These are phyloP conservation scores for Tetragnatha versicolor DNA, from an alignment of 1,140 invertebrate genomes.

Conservation along the genomic window DNA sequence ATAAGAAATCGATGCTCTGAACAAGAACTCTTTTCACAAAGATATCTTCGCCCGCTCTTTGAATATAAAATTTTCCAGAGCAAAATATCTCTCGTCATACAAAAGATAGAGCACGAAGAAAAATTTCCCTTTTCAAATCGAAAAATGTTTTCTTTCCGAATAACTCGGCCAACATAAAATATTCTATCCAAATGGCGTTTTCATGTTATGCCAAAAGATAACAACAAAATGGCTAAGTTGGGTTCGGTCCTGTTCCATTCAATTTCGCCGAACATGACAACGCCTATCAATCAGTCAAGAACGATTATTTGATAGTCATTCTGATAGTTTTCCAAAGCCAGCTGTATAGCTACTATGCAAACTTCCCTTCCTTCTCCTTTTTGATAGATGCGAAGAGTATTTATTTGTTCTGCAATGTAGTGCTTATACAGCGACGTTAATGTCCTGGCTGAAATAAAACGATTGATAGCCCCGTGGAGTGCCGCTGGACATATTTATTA, in stretches of 20 bases:
- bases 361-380: background rate
- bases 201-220: slow-evolving; percentile 43
- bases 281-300: slow-evolving; percentile 38
- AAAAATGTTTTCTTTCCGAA: slow-evolving; percentile 27
- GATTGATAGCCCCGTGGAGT: slow-evolving; percentile 1
- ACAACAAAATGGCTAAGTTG: slow-evolving; percentile 46
- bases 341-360: slow-evolving; percentile 19
- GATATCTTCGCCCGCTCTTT: too few relatives aligned
- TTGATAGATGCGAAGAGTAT: slow-evolving; percentile 5
- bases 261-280: slow-evolving; percentile 39
- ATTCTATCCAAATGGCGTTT: slow-evolving; percentile 43
- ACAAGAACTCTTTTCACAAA: too few relatives aligned
- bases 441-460: background rate
- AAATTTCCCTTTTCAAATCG: slow-evolving; percentile 16
- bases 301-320: slow-evolving; percentile 46
- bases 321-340: slow-evolving; percentile 29
- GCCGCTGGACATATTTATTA: background rate
- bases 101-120: slow-evolving; percentile 3
- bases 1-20: too few relatives aligned
- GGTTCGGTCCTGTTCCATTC: slow-evolving; percentile 18
- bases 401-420: background rate
- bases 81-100: background rate
- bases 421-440: background rate
- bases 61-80: background rate
- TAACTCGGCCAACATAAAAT: slow-evolving; percentile 32